Evolutionary conservation across 2,113 vertebrate species (phyloP), one percentile per base, ranked within the genome.

Genomic region (Pluvialis apricaria): DNA sequence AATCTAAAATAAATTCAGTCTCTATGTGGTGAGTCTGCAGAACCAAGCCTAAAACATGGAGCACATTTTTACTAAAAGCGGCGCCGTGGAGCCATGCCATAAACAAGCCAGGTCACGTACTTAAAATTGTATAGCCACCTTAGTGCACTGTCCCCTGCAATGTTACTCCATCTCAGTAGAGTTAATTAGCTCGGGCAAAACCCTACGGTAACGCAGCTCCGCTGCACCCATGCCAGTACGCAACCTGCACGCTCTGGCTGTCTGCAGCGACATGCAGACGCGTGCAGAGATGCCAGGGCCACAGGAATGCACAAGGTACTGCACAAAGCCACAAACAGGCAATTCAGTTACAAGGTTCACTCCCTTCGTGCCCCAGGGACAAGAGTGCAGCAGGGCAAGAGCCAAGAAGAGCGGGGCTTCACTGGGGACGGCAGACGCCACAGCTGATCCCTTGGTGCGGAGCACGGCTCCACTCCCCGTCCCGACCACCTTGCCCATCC

Each of bases 201-300:
- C 54, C 36, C 45, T 11, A 3, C 0, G 5, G 58, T 24, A 34
- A 32, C 2, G 4, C n/a, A 38, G 45, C n/a, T 26, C 82, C 34
- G 5, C 57, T 2, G 40, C 15, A 1, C 45, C 57, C 5, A 0
- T 5, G 21, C 34, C 15, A 1, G 58, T 5, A 1, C 32, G 5
- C 9, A 16, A 28, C 64, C 47, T 6, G 32, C 72, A 20, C 2
- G 0, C 29, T 47, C 28, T 4, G 20, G 28, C 42, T n/a, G 2
- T 10, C 55, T 5, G 25, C 77, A 31, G 81, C 7, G 2, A n/a
- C 3, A 38, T 2, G 3, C 38, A 22, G 44, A 16, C 1, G 0
- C 3, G 4, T 5, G 57, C 26, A 29, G 47, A 24, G 68, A 36
- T 18, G 40, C 25, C 54, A 13, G 2, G 2, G 52, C 66, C 44